Evolutionary conservation across 2,797 vertebrate species (phyloP), one percentile per base, ranked within the genome.

Genomic region (Leptatherina wallacei): DNA sequence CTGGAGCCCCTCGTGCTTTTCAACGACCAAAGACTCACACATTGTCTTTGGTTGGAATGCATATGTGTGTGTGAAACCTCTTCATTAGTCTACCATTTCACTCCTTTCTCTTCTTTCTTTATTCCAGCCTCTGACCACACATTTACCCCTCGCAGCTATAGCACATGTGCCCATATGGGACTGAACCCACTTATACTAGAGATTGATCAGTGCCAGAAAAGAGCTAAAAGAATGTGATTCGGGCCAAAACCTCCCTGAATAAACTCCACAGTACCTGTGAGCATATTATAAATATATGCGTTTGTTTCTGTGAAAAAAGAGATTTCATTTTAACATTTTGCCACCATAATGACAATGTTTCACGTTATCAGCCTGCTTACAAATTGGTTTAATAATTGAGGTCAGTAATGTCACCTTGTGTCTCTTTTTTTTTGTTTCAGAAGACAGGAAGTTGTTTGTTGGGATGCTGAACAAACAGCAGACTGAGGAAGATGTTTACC

Each of bases 401-500:
- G 69, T 88, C 82, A 74, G 78, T 73, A 85, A 89, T 78, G 83
- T 85, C 87, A 91, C 82, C 76, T 73, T 79, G 79, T 65, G 65
- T 92, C 88, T 91, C 83, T 65, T 91, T 89, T 89, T 95, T 95
- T 91, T 95, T 91, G 93, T 95, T 95, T 85, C 94, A 99, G 98
- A 98, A 96, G 98, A 99, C 95, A 97, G 98, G 96, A 99, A 99
- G 95, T 94, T 99, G 93, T 99, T 99, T 85, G 98, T 99, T 74
- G 98, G 98, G 83, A 99, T 99, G 98, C 94, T 99, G 90, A 99
- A 98, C 94, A 99, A 99, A 94, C 98, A 99, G 92, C 98, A 99
- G 93, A 98, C 97, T 0, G 98, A 99, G 91, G 98, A 99, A 78
- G 98, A 99, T 14, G 98, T 99, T 71, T 97, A 98, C 89, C 96